Evolutionary conservation across 53 echinoderm and acorn worm species (phyloP), one percentile per base, ranked within the genome.

Genomic region (Actinopyga echinites): DNA sequence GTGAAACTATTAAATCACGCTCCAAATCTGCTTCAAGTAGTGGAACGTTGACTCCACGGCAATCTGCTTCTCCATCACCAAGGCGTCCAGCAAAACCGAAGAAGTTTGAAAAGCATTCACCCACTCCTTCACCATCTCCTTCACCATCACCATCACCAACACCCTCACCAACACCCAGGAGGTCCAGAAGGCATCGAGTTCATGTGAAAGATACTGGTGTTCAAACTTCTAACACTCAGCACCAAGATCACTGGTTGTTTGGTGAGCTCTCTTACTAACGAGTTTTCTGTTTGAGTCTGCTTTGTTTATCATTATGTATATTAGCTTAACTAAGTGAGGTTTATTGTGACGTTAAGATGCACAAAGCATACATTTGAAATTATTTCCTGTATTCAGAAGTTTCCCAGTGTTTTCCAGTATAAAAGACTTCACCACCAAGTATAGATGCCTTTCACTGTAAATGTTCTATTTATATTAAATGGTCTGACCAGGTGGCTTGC

Each of bases 91-190:
- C 17, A 49, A 49, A 49, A 49, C 49, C 49, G 17, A 49, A 49
- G 17, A 2, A 49, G 15, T 49, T 6, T 49, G 49, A 49, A 10
- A 49, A 49, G 17, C 15, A 2, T 49, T 49, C 49, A 13, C 49
- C 7, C 15, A 49, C 49, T 17, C 49, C 44, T 11, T 44, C n/a
- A n/a, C n/a, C n/a, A n/a, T n/a, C 36, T 12, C 73, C 19, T 71
- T 71, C 73, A 24, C 73, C 73, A 21, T 40, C 73, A 19, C 73
- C 73, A 37, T 43, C 73, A 69, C 38, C 25, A 9, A 71, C 73
- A 37, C 73, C 73, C 24, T 37, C 77, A 25, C 77, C 77, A 49
- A 21, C 28, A 29, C 53, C 77, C 2, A 77, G 31, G 77, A 55
- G 54, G 25, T 45, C 56, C 21, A 53, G 77, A 30, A 31, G 31